Evolutionary conservation across 64 coral and sea anemone genomes (phyloP).

Genomic region (Pocillopora damicornis): DNA sequence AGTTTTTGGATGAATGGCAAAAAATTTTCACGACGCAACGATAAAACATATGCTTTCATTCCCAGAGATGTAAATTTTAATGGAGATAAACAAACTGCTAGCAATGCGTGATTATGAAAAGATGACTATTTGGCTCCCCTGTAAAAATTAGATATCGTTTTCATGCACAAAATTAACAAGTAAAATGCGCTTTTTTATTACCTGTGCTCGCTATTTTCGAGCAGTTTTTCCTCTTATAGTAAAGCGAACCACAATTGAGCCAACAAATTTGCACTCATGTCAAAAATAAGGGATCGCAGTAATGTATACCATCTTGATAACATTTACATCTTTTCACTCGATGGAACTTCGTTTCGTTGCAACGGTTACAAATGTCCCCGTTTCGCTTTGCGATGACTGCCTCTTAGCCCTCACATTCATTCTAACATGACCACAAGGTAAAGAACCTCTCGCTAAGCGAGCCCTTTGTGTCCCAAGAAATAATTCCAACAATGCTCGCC

Average conservation of each 20-base stretch:
- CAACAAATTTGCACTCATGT: not conserved
- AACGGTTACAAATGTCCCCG: slow-evolving; percentile 60
- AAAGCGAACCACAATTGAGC: not conserved
- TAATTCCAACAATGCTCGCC: slow-evolving; percentile 67
- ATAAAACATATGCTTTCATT: not conserved
- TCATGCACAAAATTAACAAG: not conserved
- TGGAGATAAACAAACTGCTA: not conserved
- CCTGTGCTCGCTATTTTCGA: not conserved
- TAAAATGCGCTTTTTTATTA: not conserved
- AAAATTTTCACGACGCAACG: not conserved
- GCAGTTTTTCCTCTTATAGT: not conserved
- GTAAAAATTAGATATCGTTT: not conserved
- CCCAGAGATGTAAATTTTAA: slow-evolving; percentile 19
- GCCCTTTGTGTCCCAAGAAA: slow-evolving; percentile 74
- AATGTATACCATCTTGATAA: not conserved
- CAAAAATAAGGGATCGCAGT: not conserved
- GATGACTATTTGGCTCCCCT: not conserved
- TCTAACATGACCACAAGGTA: slow-evolving; percentile 66
- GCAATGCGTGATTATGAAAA: not conserved
- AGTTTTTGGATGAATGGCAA: not conserved
- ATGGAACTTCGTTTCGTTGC: slow-evolving; percentile 64
- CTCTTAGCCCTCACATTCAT: slow-evolving; percentile 69
- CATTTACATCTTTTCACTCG: slow-evolving; percentile 29
- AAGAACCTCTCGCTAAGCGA: slow-evolving; percentile 64
- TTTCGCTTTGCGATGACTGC: slow-evolving; percentile 81